Evolutionary conservation across 1,140 invertebrate genomes (phyloP), one percentile per base, ranked within the genome.

Genomic region (Schlechtendalia chinensis): DNA sequence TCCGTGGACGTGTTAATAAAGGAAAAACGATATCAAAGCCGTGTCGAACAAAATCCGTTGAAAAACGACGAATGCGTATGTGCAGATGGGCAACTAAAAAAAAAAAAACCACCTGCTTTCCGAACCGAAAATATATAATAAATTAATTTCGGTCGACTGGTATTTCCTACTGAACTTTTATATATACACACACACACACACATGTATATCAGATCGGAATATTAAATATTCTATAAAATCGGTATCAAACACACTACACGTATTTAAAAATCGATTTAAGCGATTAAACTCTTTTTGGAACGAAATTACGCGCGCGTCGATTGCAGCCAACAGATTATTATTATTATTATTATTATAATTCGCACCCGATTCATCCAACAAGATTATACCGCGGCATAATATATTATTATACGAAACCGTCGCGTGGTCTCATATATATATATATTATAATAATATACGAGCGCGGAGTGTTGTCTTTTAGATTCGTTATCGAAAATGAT

Each of bases 121-220:
- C 32, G 32, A 45, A 22, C n/a, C 12, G 24, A 12, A 67, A 67
- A 14, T 45, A 45, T 39, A 39, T 8, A 4, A 4, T 67, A 67
- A 45, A 67, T 67, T 39, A 67, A 67, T 67, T 67, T 45, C n/a
- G 1, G 1, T 3, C 29, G 63, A 22, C 29, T 67, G 39, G 32
- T 67, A 45, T 67, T 67, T 67, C 29, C 32, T 67, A 5, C 63
- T 29, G 63, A 67, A 39, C 32, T 67, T 22, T 19, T 19, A 63
- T 45, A 39, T 32, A 63, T 63, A 11, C 12, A 50, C 12, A 50
- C 11, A 50, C 12, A 50, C 39, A 59, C 27, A 59, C 5, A 24
- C 5, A 61, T 6, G 8, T 29, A 17, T 11, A 32, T 59, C 32
- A 39, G 32, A 39, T 39, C 32, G 8, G 8, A 39, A 27, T n/a